Evolutionary conservation across 2,113 vertebrate genomes (phyloP).

Genomic region (Vulpes vulpes): DNA sequence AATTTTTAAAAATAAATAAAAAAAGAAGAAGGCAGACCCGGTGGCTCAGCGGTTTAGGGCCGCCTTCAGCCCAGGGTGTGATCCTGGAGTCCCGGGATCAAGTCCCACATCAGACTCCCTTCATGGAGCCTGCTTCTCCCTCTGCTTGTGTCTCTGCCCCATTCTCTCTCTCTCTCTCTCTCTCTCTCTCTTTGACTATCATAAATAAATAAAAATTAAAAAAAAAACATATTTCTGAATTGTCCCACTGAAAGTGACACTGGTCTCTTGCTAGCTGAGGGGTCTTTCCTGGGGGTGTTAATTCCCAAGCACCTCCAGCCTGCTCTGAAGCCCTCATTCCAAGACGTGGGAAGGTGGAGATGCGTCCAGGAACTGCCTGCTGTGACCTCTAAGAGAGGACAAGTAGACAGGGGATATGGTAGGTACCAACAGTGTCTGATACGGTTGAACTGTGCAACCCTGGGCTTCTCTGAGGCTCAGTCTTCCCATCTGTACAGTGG

Average conservation of each 20-base stretch:
- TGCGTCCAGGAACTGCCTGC: not conserved
- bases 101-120: too few species aligned
- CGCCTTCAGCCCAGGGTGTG: too few species aligned
- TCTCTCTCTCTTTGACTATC: too few species aligned
- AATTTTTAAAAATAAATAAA: not conserved
- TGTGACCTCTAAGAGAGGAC: not conserved
- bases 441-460: not conserved
- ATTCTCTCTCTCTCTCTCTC: too few species aligned
- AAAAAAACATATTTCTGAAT: not conserved
- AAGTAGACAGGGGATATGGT: not conserved
- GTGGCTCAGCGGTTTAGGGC: too few species aligned
- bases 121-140: too few species aligned
- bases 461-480: not conserved
- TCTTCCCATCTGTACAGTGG: not conserved
- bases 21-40: too few species aligned
- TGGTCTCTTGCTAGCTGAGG: not conserved
- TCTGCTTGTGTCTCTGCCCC: too few species aligned
- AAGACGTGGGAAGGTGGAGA: not conserved
- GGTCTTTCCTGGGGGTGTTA: not conserved
- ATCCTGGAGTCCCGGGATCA: too few species aligned
- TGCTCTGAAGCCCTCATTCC: not conserved
- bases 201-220: not conserved
- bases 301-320: not conserved
- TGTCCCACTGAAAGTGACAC: not conserved
- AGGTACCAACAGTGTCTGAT: not conserved